A percentile compares a stretch with the other conserved stretches of the same genome.
Conservation (phyloP, 2,797 vertebrate genomes). For the Protonibea diacanthus region DNA sequence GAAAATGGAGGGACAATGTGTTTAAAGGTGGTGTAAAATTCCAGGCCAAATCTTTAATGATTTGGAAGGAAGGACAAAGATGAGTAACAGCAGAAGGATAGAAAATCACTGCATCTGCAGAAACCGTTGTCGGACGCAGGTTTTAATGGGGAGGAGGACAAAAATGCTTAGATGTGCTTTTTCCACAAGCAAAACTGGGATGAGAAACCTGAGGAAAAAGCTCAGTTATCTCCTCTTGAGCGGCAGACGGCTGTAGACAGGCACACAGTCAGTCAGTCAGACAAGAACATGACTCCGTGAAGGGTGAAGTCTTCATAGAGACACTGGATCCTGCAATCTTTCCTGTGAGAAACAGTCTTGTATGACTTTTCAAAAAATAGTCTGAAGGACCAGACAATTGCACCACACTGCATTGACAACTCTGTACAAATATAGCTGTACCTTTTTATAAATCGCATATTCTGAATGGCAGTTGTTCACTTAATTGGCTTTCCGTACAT, state of each 20-base stretch:
- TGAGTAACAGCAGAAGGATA: constrained; percentile 51
- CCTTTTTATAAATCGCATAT: not conserved
- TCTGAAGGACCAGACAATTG: not conserved
- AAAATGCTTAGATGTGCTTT: constrained; percentile 61
- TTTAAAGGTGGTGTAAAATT: constrained; percentile 23
- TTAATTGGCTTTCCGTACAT: not conserved
- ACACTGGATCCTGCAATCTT: not conserved
- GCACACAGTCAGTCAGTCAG: constrained; percentile 7
- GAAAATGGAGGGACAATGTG: constrained; percentile 23
- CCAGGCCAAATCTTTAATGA: constrained; percentile 46
- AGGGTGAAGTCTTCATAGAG: constrained; percentile 14
- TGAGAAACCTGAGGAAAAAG: constrained; percentile 63
- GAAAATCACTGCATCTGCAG: constrained; percentile 74
- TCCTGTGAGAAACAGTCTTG: constrained; percentile 1
- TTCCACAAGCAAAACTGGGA: constrained; percentile 37
- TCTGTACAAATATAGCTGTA: not conserved
- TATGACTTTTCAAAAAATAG: not conserved
- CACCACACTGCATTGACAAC: not conserved
- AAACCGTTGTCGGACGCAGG: constrained; percentile 55
- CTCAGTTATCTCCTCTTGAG: constrained; percentile 46
- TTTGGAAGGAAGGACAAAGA: constrained; percentile 56
- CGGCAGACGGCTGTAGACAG: constrained; percentile 20
- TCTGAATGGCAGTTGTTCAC: not conserved
- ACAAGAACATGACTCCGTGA: constrained; percentile 14
- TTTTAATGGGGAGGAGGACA: constrained; percentile 62